phyloP scores from a whole-genome alignment of 2,888 invertebrate genomes.

The Hirtodrosophila histrioides region DNA sequence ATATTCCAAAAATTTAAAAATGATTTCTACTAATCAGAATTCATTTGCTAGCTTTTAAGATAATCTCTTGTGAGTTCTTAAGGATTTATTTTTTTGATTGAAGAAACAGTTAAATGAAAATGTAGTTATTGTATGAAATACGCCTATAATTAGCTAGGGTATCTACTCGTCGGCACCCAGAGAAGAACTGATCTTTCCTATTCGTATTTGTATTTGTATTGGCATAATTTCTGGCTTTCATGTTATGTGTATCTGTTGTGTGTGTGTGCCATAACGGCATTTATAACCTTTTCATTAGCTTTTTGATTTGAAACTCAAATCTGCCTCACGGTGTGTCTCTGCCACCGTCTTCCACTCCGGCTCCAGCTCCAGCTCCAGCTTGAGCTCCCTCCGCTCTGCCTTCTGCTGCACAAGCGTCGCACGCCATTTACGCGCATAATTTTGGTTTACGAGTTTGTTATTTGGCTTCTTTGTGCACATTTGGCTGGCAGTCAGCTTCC shows the following conservation, averaged over 20 bases:
- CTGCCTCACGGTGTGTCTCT: slow-evolving; percentile 46
- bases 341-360: slow-evolving; percentile 11
- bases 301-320: slow-evolving; percentile 76
- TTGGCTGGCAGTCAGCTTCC: slow-evolving; percentile 19
- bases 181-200: neutral
- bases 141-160: too few relatives aligned
- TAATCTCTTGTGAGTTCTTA: too few relatives aligned
- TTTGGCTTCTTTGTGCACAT: slow-evolving; percentile 13
- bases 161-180: too few relatives aligned
- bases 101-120: too few relatives aligned
- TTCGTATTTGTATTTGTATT: slow-evolving; percentile 52
- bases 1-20: too few relatives aligned
- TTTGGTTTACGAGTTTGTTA: slow-evolving; percentile 35
- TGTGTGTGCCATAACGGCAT: slow-evolving; percentile 61
- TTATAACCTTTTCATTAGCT: slow-evolving; percentile 79
- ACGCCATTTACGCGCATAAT: slow-evolving; percentile 64
- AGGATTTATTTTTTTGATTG: too few relatives aligned
- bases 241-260: slow-evolving; percentile 16
- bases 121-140: too few relatives aligned
- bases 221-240: slow-evolving; percentile 62
- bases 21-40: too few relatives aligned
- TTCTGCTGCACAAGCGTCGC: slow-evolving; percentile 18
- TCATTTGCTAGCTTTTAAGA: too few relatives aligned
- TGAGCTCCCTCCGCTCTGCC: neutral
- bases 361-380: neutral